These are phyloP conservation scores for Cyprinodon variegatus DNA, from an alignment of 2,113 vertebrate genomes.

Conservation along the genomic window DNA sequence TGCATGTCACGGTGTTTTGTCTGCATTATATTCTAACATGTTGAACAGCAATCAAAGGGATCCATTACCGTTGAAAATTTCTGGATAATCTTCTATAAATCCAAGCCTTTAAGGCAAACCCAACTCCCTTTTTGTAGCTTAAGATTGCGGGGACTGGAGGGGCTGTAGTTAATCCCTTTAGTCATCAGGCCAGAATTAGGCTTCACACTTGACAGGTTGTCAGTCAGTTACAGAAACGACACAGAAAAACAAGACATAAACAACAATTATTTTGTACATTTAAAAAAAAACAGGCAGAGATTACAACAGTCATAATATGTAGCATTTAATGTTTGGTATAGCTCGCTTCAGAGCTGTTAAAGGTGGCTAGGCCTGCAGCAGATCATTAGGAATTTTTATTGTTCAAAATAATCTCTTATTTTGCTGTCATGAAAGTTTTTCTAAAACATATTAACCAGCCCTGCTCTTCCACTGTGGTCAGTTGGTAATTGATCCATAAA, in stretches of 20 bases:
- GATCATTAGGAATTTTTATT: no score
- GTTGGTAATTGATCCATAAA: conserved; percentile 55
- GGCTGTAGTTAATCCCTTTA: neutral
- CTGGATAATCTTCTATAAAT: neutral
- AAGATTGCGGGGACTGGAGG: neutral
- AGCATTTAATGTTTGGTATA: no score
- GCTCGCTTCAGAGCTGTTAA: neutral
- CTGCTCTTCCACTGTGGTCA: conserved; percentile 14
- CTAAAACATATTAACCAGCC: conserved; percentile 28
- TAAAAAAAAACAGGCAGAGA: neutral
- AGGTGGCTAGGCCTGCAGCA: no score
- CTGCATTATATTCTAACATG: neutral
- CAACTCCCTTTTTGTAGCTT: neutral
- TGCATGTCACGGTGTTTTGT: neutral
- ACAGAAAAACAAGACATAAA: neutral
- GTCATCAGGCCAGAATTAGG: neutral
- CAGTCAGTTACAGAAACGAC: no score
- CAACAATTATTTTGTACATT: neutral
- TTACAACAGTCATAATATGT: no score
- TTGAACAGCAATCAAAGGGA: neutral
- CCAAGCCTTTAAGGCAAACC: neutral
- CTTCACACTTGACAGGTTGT: neutral
- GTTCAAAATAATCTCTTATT: no score
- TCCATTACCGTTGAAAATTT: neutral
- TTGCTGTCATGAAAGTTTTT: no score